These are phyloP conservation scores for Frankliniella fusca DNA, from an alignment of 2,888 invertebrate genomes.

Conservation along the genomic window DNA sequence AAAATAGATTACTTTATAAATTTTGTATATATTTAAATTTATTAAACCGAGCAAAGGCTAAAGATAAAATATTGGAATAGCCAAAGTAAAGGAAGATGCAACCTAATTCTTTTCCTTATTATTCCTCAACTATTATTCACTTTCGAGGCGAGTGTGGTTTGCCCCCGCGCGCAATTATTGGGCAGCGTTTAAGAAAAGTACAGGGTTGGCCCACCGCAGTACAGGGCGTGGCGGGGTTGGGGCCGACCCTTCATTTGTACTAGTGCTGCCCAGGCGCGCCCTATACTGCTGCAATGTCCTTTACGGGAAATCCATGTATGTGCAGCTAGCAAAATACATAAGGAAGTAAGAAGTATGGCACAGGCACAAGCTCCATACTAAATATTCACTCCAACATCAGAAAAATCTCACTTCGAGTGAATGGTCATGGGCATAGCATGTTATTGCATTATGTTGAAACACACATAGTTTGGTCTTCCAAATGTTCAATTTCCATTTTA, in stretches of 20 bases:
- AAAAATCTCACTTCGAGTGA: neutral
- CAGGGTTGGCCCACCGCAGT: slow-evolving; percentile 2
- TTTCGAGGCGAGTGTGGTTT: slow-evolving; percentile 10
- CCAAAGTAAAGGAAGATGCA: neutral
- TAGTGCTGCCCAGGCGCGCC: neutral
- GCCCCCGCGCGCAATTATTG: neutral
- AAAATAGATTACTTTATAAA: neutral
- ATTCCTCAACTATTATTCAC: neutral
- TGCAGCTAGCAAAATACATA: no score
- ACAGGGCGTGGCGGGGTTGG: neutral
- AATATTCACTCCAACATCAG: neutral
- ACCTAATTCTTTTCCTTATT: neutral
- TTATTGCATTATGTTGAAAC: neutral
- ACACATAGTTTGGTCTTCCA: no score
- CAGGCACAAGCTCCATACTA: no score
- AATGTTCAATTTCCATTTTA: no score
- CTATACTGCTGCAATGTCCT: no score
- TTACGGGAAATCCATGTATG: no score
- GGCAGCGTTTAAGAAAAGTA: slow-evolving; percentile 4
- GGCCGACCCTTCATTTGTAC: neutral
- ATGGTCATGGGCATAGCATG: neutral
- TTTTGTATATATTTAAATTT: neutral
- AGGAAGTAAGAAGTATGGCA: no score
- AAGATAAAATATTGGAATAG: neutral
- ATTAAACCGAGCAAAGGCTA: neutral